A percentile compares a stretch with the other conserved stretches of the same genome.
Evolutionary conservation across 2,113 vertebrate genomes (phyloP).

Genomic region (Tragelaphus scriptus): DNA sequence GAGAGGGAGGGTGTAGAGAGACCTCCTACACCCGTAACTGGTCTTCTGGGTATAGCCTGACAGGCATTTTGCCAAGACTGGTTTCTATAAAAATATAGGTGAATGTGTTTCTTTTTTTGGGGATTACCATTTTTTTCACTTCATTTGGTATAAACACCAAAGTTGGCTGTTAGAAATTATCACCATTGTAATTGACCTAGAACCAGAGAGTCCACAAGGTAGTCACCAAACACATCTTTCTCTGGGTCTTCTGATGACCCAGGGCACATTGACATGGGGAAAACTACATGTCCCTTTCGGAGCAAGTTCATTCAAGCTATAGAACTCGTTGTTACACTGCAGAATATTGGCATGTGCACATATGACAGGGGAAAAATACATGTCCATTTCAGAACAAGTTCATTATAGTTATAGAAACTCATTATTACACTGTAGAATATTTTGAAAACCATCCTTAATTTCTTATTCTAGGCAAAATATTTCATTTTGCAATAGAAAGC

Average conservation of each 20-base stretch:
- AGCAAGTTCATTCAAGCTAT: not conserved
- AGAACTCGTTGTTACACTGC: not conserved
- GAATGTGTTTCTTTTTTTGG: not conserved
- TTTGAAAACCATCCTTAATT: not conserved
- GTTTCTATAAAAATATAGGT: not conserved
- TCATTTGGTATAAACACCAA: not conserved
- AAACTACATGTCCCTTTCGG: not conserved
- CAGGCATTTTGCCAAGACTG: not conserved
- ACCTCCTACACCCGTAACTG: not conserved
- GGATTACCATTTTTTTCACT: not conserved
- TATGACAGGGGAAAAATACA: not conserved
- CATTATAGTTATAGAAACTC: not conserved
- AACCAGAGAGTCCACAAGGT: not conserved
- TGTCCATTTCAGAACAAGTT: not conserved
- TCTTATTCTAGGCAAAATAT: not conserved
- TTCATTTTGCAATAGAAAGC: not conserved
- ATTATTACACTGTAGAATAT: not conserved
- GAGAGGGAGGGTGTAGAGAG: no score
- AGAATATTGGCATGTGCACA: not conserved
- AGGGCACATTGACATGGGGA: fast-evolving
- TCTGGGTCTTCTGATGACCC: not conserved
- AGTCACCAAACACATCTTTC: no score
- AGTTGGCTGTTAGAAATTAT: not conserved
- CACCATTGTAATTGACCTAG: not conserved
- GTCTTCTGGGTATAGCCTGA: not conserved